phyloP scores from a whole-genome alignment of 2,797 vertebrate genomes.

The Darevskia mixta region DNA sequence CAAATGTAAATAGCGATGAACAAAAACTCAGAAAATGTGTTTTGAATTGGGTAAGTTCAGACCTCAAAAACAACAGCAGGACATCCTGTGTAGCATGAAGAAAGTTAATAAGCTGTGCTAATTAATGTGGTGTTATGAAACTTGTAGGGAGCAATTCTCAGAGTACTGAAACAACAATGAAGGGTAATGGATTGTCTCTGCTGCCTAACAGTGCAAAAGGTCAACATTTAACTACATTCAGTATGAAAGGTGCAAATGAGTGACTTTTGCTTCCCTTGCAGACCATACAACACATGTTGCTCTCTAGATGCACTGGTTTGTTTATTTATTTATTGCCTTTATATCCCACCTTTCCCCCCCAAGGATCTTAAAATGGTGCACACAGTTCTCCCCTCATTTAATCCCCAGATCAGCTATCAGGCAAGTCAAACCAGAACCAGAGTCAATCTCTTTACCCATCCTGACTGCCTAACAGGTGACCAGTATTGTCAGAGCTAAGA shows the following conservation, averaged over 20 bases:
- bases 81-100: neutral
- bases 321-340: too few relatives aligned
- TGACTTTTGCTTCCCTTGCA: neutral
- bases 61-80: neutral
- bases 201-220: neutral
- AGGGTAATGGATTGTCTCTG: too few relatives aligned
- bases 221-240: neutral
- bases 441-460: neutral
- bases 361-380: too few relatives aligned
- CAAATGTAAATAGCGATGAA: neutral
- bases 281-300: neutral
- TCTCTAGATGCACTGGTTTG: too few relatives aligned
- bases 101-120: neutral
- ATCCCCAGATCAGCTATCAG: neutral
- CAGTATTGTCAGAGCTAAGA: neutral
- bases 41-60: neutral
- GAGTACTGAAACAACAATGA: neutral
- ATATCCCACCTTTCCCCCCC: too few relatives aligned
- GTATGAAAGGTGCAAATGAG: neutral
- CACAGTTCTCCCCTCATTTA: too few relatives aligned
- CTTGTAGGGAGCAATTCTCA: neutral
- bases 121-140: neutral
- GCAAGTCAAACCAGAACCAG: neutral
- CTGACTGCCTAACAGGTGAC: neutral
- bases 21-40: neutral